Evolutionary conservation across 1,140 invertebrate species (phyloP).

Genomic region (Phenacoccus solenopsis): DNA sequence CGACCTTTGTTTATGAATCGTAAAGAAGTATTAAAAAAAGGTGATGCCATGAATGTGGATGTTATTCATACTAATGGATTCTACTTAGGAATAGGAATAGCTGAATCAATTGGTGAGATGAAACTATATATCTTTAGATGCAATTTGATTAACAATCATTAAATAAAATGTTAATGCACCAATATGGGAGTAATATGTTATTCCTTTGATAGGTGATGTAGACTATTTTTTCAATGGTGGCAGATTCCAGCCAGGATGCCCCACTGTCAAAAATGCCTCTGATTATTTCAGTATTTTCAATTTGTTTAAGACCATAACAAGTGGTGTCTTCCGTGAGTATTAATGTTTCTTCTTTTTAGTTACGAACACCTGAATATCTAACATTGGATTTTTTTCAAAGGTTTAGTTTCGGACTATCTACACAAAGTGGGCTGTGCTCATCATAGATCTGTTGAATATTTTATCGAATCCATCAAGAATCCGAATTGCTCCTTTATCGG

Average conservation of each 20-base stretch:
- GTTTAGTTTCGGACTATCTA: neutral
- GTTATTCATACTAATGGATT: neutral
- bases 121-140: neutral
- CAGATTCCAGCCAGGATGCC: slow-evolving; percentile 30
- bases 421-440: neutral
- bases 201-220: slow-evolving; percentile 22
- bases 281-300: neutral
- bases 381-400: neutral
- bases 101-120: neutral
- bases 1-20: neutral
- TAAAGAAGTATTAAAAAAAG: neutral
- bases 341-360: neutral
- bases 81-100: neutral
- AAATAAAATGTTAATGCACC: neutral
- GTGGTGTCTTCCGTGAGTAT: neutral
- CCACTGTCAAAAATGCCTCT: neutral
- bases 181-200: neutral
- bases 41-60: neutral
- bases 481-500: too few species aligned
- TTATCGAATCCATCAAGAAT: neutral
- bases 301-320: neutral
- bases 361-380: neutral
- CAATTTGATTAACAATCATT: neutral
- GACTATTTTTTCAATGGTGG: slow-evolving; percentile 32
- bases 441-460: neutral